Conservation (phyloP, 1,140 invertebrate genomes). For the Aphelinus atriplicis region DNA sequence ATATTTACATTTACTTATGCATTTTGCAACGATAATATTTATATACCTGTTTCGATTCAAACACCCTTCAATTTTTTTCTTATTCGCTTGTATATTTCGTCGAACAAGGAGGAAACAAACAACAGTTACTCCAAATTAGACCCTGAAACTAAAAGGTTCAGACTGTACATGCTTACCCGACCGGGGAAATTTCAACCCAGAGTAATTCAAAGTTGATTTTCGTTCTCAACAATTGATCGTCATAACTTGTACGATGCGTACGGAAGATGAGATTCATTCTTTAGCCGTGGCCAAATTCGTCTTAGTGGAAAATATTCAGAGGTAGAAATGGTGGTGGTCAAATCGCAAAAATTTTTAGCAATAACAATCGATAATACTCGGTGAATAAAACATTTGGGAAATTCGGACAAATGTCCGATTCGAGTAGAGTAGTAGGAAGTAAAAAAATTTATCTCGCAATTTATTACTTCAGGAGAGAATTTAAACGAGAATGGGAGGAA, state of each 20-base stretch:
- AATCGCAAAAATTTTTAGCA: neutral
- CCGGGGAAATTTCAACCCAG: neutral
- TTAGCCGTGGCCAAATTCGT: too few species aligned
- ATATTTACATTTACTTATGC: neutral
- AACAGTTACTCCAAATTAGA: neutral
- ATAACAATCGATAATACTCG: too few species aligned
- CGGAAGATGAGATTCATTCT: too few species aligned
- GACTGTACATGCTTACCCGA: slow-evolving; percentile 34
- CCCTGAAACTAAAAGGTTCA: neutral
- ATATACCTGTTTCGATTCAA: neutral
- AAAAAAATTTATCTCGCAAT: too few species aligned
- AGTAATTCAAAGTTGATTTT: too few species aligned
- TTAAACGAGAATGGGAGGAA: too few species aligned
- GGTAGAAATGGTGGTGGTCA: slow-evolving; percentile 42
- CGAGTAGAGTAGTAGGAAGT: too few species aligned
- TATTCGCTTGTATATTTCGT: neutral
- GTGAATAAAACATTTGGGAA: too few species aligned
- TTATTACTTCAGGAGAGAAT: too few species aligned
- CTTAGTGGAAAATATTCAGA: neutral
- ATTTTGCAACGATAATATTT: slow-evolving; percentile 8
- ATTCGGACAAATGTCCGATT: too few species aligned
- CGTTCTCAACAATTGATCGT: too few species aligned
- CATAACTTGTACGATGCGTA: too few species aligned
- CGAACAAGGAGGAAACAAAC: neutral
- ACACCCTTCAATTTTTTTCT: neutral